These are phyloP conservation scores for Grantiella picta DNA, from an alignment of 2,113 vertebrate species.

Conservation along the genomic window DNA sequence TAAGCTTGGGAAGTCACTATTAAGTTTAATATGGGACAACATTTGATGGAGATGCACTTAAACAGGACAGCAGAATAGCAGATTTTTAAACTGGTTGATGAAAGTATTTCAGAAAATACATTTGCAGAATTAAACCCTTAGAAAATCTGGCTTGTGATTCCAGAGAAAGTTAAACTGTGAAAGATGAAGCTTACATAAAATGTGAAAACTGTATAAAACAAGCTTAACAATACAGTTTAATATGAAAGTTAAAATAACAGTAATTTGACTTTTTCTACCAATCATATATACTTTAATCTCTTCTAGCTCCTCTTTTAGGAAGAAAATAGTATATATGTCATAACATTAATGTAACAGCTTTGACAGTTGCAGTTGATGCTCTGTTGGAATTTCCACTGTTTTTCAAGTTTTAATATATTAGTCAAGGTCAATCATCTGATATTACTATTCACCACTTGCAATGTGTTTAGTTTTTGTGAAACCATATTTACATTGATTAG, in stretches of 20 bases:
- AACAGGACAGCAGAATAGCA: background rate
- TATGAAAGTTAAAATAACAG: background rate
- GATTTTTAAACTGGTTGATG: background rate
- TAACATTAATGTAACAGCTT: background rate
- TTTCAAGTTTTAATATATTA: conserved; percentile 34
- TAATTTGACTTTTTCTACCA: conserved; percentile 31
- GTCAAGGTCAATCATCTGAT: conserved; percentile 20
- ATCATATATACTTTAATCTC: conserved; percentile 15
- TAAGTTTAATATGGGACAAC: background rate
- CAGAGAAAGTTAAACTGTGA: background rate
- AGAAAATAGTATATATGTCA: background rate
- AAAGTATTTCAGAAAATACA: background rate
- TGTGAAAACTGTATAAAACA: background rate
- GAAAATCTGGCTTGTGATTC: background rate
- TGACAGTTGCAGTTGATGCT: conserved; percentile 21
- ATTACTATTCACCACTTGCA: conserved; percentile 15
- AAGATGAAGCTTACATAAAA: background rate
- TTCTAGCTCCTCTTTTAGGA: background rate
- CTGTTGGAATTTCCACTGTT: conserved; percentile 20
- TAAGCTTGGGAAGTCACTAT: background rate
- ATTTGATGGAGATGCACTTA: background rate
- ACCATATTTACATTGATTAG: conserved; percentile 46
- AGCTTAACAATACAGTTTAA: background rate
- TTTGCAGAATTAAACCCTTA: background rate
- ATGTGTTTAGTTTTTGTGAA: background rate